These are phyloP conservation scores for Gonatopus flavifemur DNA, from an alignment of 1,140 invertebrate species.

Conservation along the genomic window DNA sequence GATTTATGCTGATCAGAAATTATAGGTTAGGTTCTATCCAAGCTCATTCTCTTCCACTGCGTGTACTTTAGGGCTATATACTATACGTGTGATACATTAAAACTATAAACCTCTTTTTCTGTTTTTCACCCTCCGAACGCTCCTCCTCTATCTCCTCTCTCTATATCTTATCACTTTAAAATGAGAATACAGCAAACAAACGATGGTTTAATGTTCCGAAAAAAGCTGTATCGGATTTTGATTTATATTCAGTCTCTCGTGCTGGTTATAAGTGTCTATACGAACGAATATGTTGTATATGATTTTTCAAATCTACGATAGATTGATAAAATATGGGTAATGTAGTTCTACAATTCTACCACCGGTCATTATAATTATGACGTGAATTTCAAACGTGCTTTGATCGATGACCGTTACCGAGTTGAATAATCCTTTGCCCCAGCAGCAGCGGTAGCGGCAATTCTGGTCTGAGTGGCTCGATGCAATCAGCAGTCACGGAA, in stretches of 20 bases:
- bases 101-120: constrained; percentile 6
- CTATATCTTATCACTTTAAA: constrained; percentile 40
- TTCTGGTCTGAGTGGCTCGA: too few relatives aligned
- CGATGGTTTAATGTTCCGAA: constrained; percentile 48
- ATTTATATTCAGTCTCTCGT: too few relatives aligned
- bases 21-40: constrained; percentile 40
- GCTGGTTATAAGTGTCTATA: too few relatives aligned
- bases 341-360: too few relatives aligned
- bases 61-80: too few relatives aligned
- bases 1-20: constrained; percentile 47
- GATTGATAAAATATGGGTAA: too few relatives aligned
- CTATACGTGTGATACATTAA: constrained; percentile 35
- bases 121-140: neutral
- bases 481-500: constrained; percentile 19
- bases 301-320: too few relatives aligned
- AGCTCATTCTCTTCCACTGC: too few relatives aligned
- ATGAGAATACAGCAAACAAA: constrained; percentile 16
- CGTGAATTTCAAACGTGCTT: constrained; percentile 14
- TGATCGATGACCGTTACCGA: constrained; percentile 9
- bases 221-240: constrained; percentile 49
- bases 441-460: too few relatives aligned
- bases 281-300: neutral
- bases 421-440: constrained; percentile 12
- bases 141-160: constrained; percentile 3
- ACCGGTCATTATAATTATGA: too few relatives aligned